Conservation (phyloP, 2,888 invertebrate species). For the Cheilosia variabilis region DNA sequence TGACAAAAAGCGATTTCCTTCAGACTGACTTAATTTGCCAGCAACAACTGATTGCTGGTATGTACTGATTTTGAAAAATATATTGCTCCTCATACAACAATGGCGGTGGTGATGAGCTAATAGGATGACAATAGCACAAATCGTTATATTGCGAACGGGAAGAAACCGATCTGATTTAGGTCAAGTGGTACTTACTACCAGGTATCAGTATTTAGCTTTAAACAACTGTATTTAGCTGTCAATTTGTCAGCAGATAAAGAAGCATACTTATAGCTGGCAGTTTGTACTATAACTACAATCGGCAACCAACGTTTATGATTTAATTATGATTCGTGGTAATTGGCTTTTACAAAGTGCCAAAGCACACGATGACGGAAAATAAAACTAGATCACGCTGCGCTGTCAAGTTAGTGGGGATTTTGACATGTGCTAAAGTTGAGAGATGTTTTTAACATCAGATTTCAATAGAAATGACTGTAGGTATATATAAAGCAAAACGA, state of each 20-base stretch:
- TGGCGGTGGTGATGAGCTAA: conserved; percentile 49
- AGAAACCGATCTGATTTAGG: background rate
- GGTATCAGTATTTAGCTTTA: background rate
- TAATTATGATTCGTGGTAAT: no score
- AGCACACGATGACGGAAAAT: no score
- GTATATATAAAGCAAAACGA: no score
- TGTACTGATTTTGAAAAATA: conserved; percentile 25
- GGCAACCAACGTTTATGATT: no score
- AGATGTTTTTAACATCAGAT: no score
- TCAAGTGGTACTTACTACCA: background rate
- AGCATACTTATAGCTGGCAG: no score
- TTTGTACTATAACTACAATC: no score
- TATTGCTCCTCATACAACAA: conserved; percentile 51
- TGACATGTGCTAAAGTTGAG: no score
- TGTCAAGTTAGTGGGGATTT: no score
- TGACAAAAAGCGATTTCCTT: conserved; percentile 39
- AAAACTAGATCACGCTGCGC: no score
- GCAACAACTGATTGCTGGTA: conserved; percentile 17
- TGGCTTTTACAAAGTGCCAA: no score
- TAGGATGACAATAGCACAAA: conserved; percentile 23
- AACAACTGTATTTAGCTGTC: background rate
- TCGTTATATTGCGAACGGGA: background rate
- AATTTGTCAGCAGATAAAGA: background rate
- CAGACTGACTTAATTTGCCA: conserved; percentile 2
- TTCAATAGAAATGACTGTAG: no score